Evolutionary conservation across 2,888 invertebrate genomes (phyloP).

Genomic region (Drosophila paracracens): DNA sequence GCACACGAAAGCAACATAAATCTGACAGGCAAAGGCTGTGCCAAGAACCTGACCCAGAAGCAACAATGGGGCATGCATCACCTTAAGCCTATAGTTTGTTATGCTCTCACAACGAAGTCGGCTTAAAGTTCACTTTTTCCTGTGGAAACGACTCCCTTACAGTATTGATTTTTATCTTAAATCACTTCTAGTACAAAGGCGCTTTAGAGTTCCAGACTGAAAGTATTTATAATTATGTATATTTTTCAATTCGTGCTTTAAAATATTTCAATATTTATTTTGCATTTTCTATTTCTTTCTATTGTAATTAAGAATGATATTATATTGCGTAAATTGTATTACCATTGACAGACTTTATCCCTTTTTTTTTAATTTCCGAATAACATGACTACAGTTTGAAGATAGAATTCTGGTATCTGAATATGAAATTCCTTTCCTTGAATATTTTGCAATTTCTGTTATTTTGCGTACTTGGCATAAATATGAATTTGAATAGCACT

Average conservation of each 20-base stretch:
- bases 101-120: slow-evolving; percentile 8
- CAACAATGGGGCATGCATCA: slow-evolving; percentile 16
- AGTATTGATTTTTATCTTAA: neutral
- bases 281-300: neutral
- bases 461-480: neutral
- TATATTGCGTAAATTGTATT: neutral
- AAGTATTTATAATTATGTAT: neutral
- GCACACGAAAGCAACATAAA: slow-evolving; percentile 15
- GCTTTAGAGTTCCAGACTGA: neutral
- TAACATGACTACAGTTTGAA: neutral
- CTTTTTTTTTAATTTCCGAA: neutral
- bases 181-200: neutral
- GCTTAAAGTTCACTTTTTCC: slow-evolving; percentile 1
- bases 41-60: slow-evolving; percentile 14
- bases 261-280: neutral
- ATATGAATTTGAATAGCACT: slow-evolving; percentile 4
- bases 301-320: neutral
- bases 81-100: slow-evolving; percentile 24
- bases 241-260: neutral
- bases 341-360: neutral
- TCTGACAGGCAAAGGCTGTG: slow-evolving; percentile 32
- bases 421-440: neutral
- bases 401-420: neutral
- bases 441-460: neutral
- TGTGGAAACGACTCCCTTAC: neutral